These are phyloP conservation scores for Cylloceria caligata DNA, from an alignment of 2,888 invertebrate species.

Conservation along the genomic window DNA sequence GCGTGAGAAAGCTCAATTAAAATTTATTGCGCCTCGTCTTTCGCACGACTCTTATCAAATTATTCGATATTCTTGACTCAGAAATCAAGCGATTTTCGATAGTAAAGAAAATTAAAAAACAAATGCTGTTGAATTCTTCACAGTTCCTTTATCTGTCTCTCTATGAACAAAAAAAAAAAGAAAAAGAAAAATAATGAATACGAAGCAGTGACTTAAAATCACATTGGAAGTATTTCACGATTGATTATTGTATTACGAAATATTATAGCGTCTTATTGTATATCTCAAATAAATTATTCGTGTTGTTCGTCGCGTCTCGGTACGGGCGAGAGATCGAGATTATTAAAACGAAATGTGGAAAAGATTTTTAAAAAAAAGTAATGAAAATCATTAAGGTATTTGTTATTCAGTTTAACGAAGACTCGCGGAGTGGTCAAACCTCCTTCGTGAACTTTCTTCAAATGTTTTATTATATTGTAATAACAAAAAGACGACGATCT, in stretches of 20 bases:
- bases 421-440: conserved; percentile 58
- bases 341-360: conserved; percentile 60
- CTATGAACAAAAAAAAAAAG: conserved; percentile 61
- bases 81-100: conserved; percentile 56
- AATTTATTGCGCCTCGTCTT: conserved; percentile 52
- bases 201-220: conserved; percentile 31
- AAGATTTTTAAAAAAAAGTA: conserved; percentile 38
- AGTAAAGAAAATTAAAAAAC: conserved; percentile 65
- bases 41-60: conserved; percentile 39
- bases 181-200: conserved; percentile 20
- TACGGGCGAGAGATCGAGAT: conserved; percentile 55
- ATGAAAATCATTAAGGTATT: conserved; percentile 44
- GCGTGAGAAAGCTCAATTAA: conserved; percentile 56
- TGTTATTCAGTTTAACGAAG: conserved; percentile 60
- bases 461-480: conserved; percentile 58
- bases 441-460: conserved; percentile 26
- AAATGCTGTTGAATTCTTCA: conserved; percentile 73
- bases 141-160: conserved; percentile 77
- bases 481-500: conserved; percentile 48
- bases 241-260: conserved; percentile 68
- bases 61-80: conserved; percentile 59
- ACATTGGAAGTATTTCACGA: conserved; percentile 71
- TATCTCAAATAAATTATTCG: conserved; percentile 70
- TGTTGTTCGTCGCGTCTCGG: conserved; percentile 65
- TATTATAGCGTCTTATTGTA: conserved; percentile 70